Evolutionary conservation across 1,140 invertebrate species (phyloP).

Genomic region (Lordiphosa clarofinis): DNA sequence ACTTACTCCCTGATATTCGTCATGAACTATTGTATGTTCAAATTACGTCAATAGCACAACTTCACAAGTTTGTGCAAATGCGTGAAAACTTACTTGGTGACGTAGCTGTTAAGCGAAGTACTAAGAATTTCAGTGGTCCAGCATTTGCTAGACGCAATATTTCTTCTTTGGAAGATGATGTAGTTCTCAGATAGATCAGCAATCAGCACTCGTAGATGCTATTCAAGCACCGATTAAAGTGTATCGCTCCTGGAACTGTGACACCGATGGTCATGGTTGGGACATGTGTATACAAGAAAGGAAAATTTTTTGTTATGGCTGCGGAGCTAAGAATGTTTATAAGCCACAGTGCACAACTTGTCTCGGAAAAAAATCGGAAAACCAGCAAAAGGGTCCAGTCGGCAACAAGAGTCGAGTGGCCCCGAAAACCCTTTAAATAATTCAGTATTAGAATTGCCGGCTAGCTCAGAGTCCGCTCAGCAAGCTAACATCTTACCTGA

Average conservation of each 20-base stretch:
- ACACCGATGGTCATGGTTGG: neutral
- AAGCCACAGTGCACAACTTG: neutral
- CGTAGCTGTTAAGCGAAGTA: neutral
- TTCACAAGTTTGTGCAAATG: conserved; percentile 1
- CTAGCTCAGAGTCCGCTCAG: neutral
- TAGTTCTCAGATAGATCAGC: neutral
- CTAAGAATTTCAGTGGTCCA: neutral
- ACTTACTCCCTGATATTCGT: neutral
- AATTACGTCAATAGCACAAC: neutral
- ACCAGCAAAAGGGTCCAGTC: neutral
- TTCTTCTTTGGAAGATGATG: neutral
- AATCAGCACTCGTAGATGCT: neutral
- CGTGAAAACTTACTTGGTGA: neutral
- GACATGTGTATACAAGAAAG: neutral
- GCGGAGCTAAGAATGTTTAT: neutral
- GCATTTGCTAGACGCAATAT: neutral
- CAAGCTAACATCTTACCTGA: neutral
- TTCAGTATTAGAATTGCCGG: neutral
- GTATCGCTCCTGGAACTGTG: neutral
- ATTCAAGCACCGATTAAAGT: neutral
- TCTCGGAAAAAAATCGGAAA: neutral
- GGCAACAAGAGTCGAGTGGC: no score
- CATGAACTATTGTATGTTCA: conserved; percentile 2
- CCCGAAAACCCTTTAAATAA: no score
- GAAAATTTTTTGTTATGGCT: no score